A percentile compares a stretch with the other conserved stretches of the same genome.
Conservation (phyloP, 2,113 vertebrate species). For the Geothlypis trichas region DNA sequence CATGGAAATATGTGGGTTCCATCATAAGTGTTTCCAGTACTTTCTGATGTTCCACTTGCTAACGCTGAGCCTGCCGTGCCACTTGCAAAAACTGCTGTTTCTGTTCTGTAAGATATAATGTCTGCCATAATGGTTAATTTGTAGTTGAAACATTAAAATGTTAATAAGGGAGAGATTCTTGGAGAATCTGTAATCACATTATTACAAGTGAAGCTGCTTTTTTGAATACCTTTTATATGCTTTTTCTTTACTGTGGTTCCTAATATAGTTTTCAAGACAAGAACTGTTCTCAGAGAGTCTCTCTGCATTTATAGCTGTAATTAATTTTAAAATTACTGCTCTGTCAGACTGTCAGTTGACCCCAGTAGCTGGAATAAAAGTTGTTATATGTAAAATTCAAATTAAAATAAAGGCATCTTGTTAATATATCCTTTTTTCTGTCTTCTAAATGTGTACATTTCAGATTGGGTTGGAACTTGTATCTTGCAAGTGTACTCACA, state of each 20-base stretch:
- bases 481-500: not conserved
- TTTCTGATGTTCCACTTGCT: not conserved
- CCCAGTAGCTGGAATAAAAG: not conserved
- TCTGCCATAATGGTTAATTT: not conserved
- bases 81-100: not conserved
- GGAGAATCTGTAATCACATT: not conserved
- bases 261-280: not conserved
- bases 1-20: conserved; percentile 97
- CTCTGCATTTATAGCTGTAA: not conserved
- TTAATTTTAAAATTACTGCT: not conserved
- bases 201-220: not conserved
- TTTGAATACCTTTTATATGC: conserved; percentile 4
- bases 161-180: not conserved
- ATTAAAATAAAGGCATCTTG: conserved; percentile 13
- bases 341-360: not conserved
- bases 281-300: not conserved
- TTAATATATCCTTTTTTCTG: not conserved
- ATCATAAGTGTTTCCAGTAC: conserved; percentile 68
- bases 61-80: not conserved
- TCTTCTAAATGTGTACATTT: not conserved
- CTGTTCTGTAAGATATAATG: not conserved
- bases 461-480: not conserved
- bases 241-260: not conserved
- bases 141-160: not conserved
- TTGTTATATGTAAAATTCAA: not conserved